These are phyloP conservation scores for Kryptolebias marmoratus DNA, from an alignment of 2,113 vertebrate species.

Conservation along the genomic window DNA sequence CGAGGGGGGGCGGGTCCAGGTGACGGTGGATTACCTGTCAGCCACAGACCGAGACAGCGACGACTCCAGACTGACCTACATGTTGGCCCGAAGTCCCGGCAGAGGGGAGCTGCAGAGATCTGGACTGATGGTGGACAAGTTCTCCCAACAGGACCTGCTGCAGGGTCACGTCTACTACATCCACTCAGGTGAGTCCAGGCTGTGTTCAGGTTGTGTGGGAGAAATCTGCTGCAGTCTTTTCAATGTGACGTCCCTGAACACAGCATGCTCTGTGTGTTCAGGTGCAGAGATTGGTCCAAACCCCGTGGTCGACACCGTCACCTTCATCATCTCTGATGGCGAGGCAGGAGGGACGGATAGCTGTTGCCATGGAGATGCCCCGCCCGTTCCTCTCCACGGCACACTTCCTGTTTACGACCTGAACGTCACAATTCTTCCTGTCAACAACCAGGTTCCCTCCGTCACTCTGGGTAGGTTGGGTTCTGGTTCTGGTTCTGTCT, in stretches of 20 bases:
- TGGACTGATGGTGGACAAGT: conserved; percentile 66
- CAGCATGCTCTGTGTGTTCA: conserved; percentile 15
- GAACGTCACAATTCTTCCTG: conserved; percentile 78
- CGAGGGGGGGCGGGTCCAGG: conserved; percentile 67
- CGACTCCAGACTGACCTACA: conserved; percentile 67
- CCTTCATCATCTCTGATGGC: conserved; percentile 79
- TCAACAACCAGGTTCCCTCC: conserved; percentile 74
- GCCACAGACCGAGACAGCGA: conserved; percentile 78
- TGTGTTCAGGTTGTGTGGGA: background rate
- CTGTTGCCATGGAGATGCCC: conserved; percentile 73
- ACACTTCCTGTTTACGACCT: conserved; percentile 80
- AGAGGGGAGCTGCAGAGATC: conserved; percentile 69
- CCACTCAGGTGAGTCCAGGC: conserved; percentile 69
- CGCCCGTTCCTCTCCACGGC: conserved; percentile 67
- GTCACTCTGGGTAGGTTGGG: conserved; percentile 49
- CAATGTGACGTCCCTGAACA: background rate
- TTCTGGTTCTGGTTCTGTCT: background rate
- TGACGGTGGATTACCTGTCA: conserved; percentile 72
- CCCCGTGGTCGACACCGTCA: conserved; percentile 58
- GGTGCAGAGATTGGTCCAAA: conserved; percentile 78
- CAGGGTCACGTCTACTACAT: conserved; percentile 76
- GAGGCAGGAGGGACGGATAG: conserved; percentile 57
- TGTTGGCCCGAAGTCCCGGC: conserved; percentile 65
- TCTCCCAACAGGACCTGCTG: conserved; percentile 79
- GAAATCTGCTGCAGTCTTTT: background rate